Evolutionary conservation across 2,113 vertebrate species (phyloP), one percentile per base, ranked within the genome.

Genomic region (Pipra filicauda): DNA sequence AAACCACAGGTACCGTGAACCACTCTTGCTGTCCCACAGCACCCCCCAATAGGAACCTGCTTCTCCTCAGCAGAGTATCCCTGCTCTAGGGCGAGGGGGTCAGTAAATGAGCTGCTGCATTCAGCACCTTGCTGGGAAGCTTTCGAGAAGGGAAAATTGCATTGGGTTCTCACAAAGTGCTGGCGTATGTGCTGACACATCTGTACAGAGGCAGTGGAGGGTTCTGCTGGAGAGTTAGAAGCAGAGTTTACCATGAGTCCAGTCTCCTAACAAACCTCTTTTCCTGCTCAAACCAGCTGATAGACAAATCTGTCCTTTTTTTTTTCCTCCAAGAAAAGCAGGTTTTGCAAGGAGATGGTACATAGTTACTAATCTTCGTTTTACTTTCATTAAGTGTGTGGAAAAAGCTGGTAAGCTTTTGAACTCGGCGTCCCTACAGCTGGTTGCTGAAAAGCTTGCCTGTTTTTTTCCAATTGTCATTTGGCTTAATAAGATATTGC

Each of bases 341-440:
- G 37, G 35, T 37, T 59, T 85, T 93, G 26, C 54, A 82, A 39
- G 64, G 37, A 80, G 30, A 37, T 81, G 33, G 31, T 61, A 39
- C 58, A 23, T 17, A 54, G 54, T 70, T 57, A 35, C 54, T 69
- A 65, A 35, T 33, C 62, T 76, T 74, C 1, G 1, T 21, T 92
- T 86, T 57, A 46, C 26, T 89, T 75, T 46, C 39, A 48, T 52
- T 33, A 62, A 44, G 18, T 44, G 33, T 52, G 44, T 85, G 80
- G 69, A 49, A 91, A 93, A 93, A 95, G 48, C 39, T 69, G 48
- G 61, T 65, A 81, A 92, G 83, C 23, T 84, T 77, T 89, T 81
- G 75, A 95, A 67, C 30, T 44, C 7, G 0, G 35, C 44, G 67
- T 67, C 44, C 24, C 44, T 52, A 11, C 0, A 1, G 51, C 72